Conservation (phyloP, 2,797 vertebrate species). For the Centroberyx gerrardi region DNA sequence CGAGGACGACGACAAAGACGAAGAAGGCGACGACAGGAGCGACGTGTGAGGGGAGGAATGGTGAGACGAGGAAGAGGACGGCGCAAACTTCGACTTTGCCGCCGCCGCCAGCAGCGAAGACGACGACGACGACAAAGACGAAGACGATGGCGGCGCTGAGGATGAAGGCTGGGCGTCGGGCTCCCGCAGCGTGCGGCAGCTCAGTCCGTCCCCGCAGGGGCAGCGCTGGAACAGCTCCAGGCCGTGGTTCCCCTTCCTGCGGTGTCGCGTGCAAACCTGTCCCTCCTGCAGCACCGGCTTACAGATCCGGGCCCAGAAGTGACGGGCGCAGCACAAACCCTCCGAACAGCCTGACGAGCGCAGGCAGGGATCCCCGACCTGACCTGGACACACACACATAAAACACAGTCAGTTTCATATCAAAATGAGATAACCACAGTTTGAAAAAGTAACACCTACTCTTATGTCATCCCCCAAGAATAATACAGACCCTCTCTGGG, state of each 20-base stretch:
- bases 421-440: too few relatives aligned
- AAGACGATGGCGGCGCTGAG: fast-evolving
- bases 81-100: constrained; percentile 9
- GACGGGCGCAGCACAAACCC: constrained; percentile 92
- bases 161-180: constrained; percentile 35
- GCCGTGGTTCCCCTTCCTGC: constrained; percentile 87
- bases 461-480: too few relatives aligned
- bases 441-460: too few relatives aligned
- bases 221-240: constrained; percentile 96
- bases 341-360: constrained; percentile 90
- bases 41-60: constrained; percentile 50
- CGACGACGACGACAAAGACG: constrained; percentile 29
- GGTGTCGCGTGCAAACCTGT: constrained; percentile 92
- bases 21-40: fast-evolving
- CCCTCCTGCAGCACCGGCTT: constrained; percentile 92
- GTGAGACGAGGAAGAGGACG: constrained; percentile 6
- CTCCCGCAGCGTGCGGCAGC: constrained; percentile 88
- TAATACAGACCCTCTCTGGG: too few relatives aligned
- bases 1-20: fast-evolving
- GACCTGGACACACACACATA: constrained; percentile 77
- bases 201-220: constrained; percentile 89
- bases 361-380: constrained; percentile 90
- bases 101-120: neutral
- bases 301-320: constrained; percentile 97
- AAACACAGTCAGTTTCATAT: too few relatives aligned